These are phyloP conservation scores for Molossus molossus DNA, from an alignment of 2,797 vertebrate genomes.

Conservation along the genomic window DNA sequence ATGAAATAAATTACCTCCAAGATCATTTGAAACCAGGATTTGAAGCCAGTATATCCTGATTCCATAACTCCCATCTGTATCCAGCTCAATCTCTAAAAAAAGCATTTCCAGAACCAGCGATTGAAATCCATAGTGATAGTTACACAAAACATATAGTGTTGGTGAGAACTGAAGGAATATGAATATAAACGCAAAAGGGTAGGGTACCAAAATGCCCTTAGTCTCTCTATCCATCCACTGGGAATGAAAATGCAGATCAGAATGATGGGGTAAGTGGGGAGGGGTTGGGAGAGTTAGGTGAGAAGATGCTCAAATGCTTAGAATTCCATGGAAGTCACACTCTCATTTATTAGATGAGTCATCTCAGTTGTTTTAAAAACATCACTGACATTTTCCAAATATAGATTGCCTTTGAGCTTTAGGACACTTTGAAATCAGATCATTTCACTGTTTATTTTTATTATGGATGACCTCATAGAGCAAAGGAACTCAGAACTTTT, in stretches of 20 bases:
- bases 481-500: slow-evolving; percentile 16
- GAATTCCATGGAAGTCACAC: slow-evolving; percentile 21
- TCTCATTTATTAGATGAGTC: slow-evolving; percentile 22
- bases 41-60: neutral
- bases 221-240: neutral
- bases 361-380: slow-evolving; percentile 41
- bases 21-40: neutral
- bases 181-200: neutral
- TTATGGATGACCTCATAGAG: slow-evolving; percentile 5
- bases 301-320: slow-evolving; percentile 1
- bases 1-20: slow-evolving; percentile 13
- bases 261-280: neutral
- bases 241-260: neutral
- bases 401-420: slow-evolving; percentile 55
- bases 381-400: slow-evolving; percentile 63
- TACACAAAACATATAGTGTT: neutral
- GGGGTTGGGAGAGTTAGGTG: neutral
- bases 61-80: neutral
- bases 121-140: slow-evolving; percentile 18
- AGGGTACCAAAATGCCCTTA: neutral
- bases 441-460: slow-evolving; percentile 25
- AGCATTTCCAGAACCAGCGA: neutral
- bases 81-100: neutral
- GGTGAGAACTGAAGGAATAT: neutral
- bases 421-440: slow-evolving; percentile 1